A percentile compares a stretch with the other conserved stretches of the same genome.
These are phyloP conservation scores for Ameiurus melas DNA, from an alignment of 2,113 vertebrate species.

Conservation along the genomic window DNA sequence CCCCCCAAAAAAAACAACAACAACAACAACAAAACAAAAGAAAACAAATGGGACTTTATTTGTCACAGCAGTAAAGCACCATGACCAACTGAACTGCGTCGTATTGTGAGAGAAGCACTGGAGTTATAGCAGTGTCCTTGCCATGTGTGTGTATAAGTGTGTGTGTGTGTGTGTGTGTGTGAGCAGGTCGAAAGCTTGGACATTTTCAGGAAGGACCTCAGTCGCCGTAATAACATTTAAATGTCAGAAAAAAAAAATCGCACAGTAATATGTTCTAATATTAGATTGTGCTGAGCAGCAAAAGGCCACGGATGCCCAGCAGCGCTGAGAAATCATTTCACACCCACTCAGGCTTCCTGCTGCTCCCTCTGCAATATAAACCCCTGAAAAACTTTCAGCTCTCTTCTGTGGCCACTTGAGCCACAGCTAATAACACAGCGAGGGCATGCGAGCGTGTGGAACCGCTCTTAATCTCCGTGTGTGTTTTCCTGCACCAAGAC, in stretches of 20 bases:
- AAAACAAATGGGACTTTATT: background rate
- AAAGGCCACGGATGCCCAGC: conserved; percentile 38
- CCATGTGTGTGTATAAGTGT: background rate
- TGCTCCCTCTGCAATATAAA: conserved; percentile 32
- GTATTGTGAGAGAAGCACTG: background rate
- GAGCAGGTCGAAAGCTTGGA: background rate
- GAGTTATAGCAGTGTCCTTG: conserved; percentile 23
- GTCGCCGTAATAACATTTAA: conserved; percentile 37
- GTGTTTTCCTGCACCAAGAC: background rate
- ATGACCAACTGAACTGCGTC: background rate
- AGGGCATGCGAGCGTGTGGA: background rate
- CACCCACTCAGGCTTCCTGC: conserved; percentile 22
- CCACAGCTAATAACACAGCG: background rate
- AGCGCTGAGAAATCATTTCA: conserved; percentile 39
- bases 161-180: background rate
- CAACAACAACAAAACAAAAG: background rate
- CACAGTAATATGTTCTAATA: conserved; percentile 39
- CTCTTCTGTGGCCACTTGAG: background rate
- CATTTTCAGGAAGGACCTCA: conserved; percentile 25
- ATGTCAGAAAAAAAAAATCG: conserved; percentile 35
- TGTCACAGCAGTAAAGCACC: background rate
- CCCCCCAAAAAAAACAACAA: background rate
- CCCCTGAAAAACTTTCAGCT: conserved; percentile 31
- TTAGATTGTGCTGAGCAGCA: conserved; percentile 41
- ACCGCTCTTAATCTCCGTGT: background rate